Conservation (phyloP, 2,797 vertebrate species). For the Percopsis omiscomaycus region DNA sequence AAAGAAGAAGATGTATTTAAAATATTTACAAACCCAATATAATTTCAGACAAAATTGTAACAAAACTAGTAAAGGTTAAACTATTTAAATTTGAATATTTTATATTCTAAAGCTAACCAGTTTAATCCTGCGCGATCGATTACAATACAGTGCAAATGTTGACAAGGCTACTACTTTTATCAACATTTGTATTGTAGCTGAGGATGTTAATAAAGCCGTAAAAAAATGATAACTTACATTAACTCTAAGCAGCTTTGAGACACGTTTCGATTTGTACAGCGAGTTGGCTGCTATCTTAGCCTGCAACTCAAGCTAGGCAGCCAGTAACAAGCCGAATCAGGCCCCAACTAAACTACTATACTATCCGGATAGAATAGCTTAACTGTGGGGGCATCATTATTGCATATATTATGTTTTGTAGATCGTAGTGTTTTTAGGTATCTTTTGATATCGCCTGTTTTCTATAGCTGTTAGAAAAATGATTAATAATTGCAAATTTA, state of each 20-base stretch:
- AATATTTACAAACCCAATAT: too few species aligned
- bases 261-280: constrained; percentile 51
- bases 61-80: too few species aligned
- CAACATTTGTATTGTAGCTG: neutral
- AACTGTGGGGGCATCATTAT: fast-evolving
- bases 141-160: too few species aligned
- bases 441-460: constrained; percentile 31
- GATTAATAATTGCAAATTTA: fast-evolving
- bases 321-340: constrained; percentile 5
- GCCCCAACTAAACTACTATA: neutral
- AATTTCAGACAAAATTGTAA: too few species aligned
- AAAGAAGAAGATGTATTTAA: too few species aligned
- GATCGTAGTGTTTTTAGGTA: constrained; percentile 15
- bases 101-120: too few species aligned
- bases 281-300: too few species aligned
- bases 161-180: neutral
- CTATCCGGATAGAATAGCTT: fast-evolving
- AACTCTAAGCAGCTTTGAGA: constrained; percentile 15
- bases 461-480: neutral
- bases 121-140: too few species aligned
- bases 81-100: too few species aligned
- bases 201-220: neutral
- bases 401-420: neutral
- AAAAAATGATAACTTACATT: constrained; percentile 61
- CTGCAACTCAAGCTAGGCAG: constrained; percentile 24